These are phyloP conservation scores for Drosophila sechellia DNA, from an alignment of 1,140 invertebrate species.

Conservation along the genomic window DNA sequence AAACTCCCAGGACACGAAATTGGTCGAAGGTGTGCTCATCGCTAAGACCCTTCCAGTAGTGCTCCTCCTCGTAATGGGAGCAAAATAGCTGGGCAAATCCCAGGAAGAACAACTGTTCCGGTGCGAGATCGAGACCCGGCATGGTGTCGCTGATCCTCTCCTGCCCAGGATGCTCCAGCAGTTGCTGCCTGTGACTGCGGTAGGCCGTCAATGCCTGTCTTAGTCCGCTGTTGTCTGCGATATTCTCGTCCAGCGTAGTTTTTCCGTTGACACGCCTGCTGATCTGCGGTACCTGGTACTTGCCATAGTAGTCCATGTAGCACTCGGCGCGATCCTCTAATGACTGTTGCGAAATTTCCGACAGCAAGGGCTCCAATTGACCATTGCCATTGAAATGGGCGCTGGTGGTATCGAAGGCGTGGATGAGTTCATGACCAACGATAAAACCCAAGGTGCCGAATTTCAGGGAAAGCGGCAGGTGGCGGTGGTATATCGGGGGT, in stretches of 20 bases:
- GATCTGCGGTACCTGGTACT: conserved; percentile 84
- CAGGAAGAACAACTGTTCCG: conserved; percentile 95
- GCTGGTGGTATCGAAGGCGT: conserved; percentile 66
- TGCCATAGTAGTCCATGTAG: conserved; percentile 89
- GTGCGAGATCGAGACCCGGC: conserved; percentile 92
- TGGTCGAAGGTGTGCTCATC: conserved; percentile 68
- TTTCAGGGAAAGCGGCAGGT: conserved; percentile 69
- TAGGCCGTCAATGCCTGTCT: conserved; percentile 95
- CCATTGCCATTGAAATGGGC: conserved; percentile 49
- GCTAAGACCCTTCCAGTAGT: conserved; percentile 66
- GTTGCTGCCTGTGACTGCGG: conserved; percentile 52
- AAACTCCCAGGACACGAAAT: conserved; percentile 87
- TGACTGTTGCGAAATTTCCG: conserved; percentile 30
- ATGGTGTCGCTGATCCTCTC: conserved; percentile 85
- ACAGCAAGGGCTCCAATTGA: conserved; percentile 71
- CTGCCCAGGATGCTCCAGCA: conserved; percentile 72
- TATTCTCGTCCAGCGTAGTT: conserved; percentile 89
- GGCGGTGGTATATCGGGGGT: conserved; percentile 94
- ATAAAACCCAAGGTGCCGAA: conserved; percentile 71
- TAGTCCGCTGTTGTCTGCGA: conserved; percentile 94
- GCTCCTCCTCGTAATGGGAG: conserved; percentile 58
- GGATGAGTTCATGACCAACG: conserved; percentile 72
- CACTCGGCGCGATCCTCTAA: conserved; percentile 87
- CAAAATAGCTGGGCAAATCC: conserved; percentile 92
- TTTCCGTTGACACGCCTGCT: conserved; percentile 86